Conservation (phyloP, 2,888 invertebrate genomes). For the Lobophora halterata region DNA sequence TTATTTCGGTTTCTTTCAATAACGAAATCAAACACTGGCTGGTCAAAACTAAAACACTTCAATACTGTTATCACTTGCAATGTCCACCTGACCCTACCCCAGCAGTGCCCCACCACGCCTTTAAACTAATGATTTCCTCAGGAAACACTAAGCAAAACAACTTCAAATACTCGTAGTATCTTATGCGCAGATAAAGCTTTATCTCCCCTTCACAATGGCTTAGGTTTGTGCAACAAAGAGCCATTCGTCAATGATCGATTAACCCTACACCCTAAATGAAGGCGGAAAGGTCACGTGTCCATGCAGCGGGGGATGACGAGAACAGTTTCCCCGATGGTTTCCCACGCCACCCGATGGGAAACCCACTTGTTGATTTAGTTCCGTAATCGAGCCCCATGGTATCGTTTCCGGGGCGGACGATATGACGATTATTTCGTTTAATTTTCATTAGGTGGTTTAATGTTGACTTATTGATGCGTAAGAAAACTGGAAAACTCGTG, state of each 20-base stretch:
- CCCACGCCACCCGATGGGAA: conserved; percentile 72
- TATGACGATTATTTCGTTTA: conserved; percentile 43
- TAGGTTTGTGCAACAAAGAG: conserved; percentile 9
- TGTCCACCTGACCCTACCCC: conserved; percentile 8
- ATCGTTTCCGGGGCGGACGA: conserved; percentile 60
- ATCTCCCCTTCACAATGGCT: conserved; percentile 17
- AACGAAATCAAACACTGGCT: neutral
- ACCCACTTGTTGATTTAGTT: conserved; percentile 72
- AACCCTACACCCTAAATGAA: conserved; percentile 19
- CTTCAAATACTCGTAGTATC: conserved; percentile 2
- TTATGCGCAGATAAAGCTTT: conserved; percentile 14
- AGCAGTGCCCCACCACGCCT: neutral
- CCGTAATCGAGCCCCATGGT: conserved; percentile 56
- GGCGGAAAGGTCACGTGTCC: conserved; percentile 55
- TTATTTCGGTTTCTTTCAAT: too few relatives aligned
- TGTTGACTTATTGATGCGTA: conserved; percentile 34
- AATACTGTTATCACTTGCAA: neutral
- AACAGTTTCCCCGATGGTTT: conserved; percentile 64
- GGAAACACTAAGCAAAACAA: conserved; percentile 18
- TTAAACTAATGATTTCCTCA: conserved; percentile 15
- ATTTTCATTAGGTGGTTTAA: conserved; percentile 39
- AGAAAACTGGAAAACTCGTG: too few relatives aligned
- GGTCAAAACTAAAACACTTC: too few relatives aligned
- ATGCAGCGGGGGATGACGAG: conserved; percentile 57
- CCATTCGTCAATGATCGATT: conserved; percentile 11